Percentiles rank a stretch among this genome's conserved stretches.
phyloP scores from a whole-genome alignment of 2,888 invertebrate genomes.

The Dicyrtomina minuta region DNA sequence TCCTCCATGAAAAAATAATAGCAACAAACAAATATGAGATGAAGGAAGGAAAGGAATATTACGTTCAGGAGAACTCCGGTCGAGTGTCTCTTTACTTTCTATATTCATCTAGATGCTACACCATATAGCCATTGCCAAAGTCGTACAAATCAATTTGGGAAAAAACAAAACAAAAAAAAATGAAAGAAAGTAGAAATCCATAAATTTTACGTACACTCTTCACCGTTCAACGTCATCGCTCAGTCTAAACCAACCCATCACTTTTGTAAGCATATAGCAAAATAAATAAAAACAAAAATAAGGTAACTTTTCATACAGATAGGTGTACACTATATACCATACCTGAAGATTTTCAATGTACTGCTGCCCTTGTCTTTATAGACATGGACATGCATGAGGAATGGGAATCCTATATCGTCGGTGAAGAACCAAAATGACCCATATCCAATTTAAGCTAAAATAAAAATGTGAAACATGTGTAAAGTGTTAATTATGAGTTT shows the following conservation, averaged over 20 bases:
- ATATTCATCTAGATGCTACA: neutral
- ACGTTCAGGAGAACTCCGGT: too few relatives aligned
- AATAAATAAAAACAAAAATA: too few relatives aligned
- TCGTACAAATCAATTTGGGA: conserved; percentile 14
- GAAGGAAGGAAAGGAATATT: neutral
- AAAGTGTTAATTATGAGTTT: too few relatives aligned
- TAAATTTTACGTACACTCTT: neutral
- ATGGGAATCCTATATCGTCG: too few relatives aligned
- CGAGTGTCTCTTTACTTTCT: too few relatives aligned
- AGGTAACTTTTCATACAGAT: too few relatives aligned
- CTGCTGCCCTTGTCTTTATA: neutral
- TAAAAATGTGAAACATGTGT: too few relatives aligned
- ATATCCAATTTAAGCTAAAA: too few relatives aligned
- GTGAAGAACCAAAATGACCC: too few relatives aligned
- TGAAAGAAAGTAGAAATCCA: neutral
- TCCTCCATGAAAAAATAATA: neutral
- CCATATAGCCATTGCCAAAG: too few relatives aligned
- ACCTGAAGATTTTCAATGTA: neutral
- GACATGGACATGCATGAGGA: neutral
- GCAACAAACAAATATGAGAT: neutral
- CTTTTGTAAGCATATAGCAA: neutral
- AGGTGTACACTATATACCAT: too few relatives aligned
- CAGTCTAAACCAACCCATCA: neutral
- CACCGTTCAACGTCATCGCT: neutral
- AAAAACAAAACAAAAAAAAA: conserved; percentile 3